Conservation (phyloP, 2,888 invertebrate genomes). For the Parnassius smintheus region DNA sequence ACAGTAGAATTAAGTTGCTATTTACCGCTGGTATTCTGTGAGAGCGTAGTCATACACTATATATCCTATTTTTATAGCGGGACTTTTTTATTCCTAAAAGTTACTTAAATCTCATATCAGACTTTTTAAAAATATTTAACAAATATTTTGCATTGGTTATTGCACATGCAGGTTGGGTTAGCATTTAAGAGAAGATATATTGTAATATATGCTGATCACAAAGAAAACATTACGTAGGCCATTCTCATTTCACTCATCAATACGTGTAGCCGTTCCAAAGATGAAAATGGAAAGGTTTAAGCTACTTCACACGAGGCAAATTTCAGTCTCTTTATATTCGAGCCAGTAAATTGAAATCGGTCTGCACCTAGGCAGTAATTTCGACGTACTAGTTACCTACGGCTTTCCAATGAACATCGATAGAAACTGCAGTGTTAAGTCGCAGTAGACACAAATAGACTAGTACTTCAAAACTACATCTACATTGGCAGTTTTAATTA, state of each 20-base stretch:
- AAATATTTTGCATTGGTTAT: too few relatives aligned
- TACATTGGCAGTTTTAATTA: conserved; percentile 10
- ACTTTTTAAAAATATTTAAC: too few relatives aligned
- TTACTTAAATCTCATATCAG: too few relatives aligned
- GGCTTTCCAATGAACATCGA: conserved; percentile 21
- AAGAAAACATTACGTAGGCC: too few relatives aligned
- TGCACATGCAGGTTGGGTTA: too few relatives aligned
- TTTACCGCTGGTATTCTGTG: too few relatives aligned
- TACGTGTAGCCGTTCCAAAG: neutral
- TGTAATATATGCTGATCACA: too few relatives aligned
- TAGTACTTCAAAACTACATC: conserved; percentile 23
- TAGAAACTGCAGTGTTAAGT: conserved; percentile 22
- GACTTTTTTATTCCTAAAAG: too few relatives aligned
- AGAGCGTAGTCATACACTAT: too few relatives aligned
- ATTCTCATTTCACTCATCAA: neutral
- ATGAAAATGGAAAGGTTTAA: conserved; percentile 17
- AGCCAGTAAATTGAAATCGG: conserved; percentile 26
- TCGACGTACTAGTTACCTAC: conserved; percentile 20
- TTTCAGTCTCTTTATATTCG: conserved; percentile 17
- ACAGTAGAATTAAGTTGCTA: too few relatives aligned
- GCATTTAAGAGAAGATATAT: too few relatives aligned
- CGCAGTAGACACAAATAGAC: conserved; percentile 10
- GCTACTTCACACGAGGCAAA: conserved; percentile 14
- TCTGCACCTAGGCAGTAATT: conserved; percentile 26
- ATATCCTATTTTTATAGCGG: too few relatives aligned